Base-by-base conservation (phyloP, 1,140 invertebrate species). In the Yoshiicerus persimilis region DNA sequence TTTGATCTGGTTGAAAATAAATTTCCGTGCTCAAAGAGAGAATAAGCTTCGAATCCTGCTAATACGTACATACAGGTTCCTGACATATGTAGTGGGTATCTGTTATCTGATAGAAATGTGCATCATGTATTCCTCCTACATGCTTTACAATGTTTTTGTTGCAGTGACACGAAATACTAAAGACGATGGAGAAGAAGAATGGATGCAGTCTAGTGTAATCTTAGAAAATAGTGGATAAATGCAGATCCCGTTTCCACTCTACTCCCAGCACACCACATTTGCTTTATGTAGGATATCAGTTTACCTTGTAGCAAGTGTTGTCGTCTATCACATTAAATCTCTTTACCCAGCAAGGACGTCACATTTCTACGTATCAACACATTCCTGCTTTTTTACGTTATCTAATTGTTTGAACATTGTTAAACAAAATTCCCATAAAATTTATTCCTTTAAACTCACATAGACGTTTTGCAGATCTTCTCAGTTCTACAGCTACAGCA, bases 191-290 rank as follows among this genome's bases (percentile, higher is more conserved):
- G 23, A 32, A 70, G 66, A 70, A 70, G 66, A 70, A 70, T 70
- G 27, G 66, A 70, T 70, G 66, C 66, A 70, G 66, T 30, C 66
- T 80, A n/a, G 75, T 80, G 75, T 38, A 38, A 80, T 80, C 75
- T 80, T 80, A n/a, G 34, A 80, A 80, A 80, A 80, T 80, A 80
- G 75, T 38, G 30, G 75, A 80, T 80, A 80, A 80, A 80, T 25
- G 32, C 30, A 32, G 30, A 38, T 80, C 30, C 75, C 75, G 75
- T 80, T 80, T 80, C n/a, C 27, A n/a, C 34, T 36, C 36, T 77
- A 36, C 70, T 80, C 34, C 20, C 75, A 80, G 36, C 75, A 38
- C 75, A 80, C 75, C 32, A 80, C 75, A 80, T 80, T 80, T 80
- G n/a, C 75, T 34, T 38, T 30, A 30, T 70, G 32, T 36, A n/a